A percentile compares a stretch with the other conserved stretches of the same genome.
Evolutionary conservation across 2,797 vertebrate genomes (phyloP).

Genomic region (Semaprochilodus insignis): DNA sequence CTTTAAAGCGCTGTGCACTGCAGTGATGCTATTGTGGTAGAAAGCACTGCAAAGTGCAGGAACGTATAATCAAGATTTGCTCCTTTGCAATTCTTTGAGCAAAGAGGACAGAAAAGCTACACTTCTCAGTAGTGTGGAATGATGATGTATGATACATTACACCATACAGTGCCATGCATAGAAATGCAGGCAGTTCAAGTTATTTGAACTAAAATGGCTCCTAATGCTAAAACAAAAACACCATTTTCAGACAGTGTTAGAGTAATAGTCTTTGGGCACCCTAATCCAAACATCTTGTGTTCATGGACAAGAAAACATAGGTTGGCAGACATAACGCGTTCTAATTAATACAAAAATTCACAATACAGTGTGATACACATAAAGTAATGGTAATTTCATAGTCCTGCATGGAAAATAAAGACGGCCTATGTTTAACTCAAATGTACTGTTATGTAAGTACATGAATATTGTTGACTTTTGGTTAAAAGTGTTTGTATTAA

Average conservation of each 20-base stretch:
- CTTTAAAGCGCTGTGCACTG: background rate
- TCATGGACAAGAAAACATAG: background rate
- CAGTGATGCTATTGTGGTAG: background rate
- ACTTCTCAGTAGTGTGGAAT: background rate
- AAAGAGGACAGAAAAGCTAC: too few species aligned
- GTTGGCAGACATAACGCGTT: background rate
- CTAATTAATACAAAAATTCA: background rate
- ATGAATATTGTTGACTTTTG: background rate
- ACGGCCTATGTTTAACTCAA: background rate
- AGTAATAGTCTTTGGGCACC: background rate
- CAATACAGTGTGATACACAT: background rate
- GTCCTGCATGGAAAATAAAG: background rate
- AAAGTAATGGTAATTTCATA: background rate
- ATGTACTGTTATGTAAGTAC: conserved; percentile 1
- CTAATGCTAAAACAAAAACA: background rate
- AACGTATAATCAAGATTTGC: background rate
- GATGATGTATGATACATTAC: background rate
- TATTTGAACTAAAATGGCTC: background rate
- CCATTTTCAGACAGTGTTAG: background rate
- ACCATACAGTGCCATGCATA: background rate
- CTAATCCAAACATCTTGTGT: background rate
- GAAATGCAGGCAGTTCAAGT: background rate
- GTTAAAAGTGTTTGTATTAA: background rate
- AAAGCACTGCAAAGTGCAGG: background rate
- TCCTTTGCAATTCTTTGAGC: background rate